A percentile compares a stretch with the other conserved stretches of the same genome.
These are phyloP conservation scores for Carettochelys insculpta DNA, from an alignment of 2,113 vertebrate genomes.

Conservation along the genomic window DNA sequence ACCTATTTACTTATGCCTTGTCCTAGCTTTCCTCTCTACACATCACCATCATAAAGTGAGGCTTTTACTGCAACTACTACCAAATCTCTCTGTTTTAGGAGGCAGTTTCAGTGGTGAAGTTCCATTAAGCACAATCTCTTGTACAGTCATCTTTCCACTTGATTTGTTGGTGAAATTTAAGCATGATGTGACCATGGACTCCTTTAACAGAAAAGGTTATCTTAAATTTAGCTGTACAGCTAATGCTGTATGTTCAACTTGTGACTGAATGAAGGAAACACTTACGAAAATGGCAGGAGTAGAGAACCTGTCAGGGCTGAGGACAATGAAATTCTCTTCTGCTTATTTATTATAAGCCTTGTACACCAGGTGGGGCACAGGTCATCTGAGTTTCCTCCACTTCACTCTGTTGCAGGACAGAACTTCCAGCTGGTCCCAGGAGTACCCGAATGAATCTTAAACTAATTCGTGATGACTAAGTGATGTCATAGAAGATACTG, in stretches of 20 bases:
- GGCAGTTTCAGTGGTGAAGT: background rate
- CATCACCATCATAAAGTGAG: background rate
- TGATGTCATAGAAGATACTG: background rate
- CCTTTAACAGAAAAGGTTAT: background rate
- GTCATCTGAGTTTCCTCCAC: too few species aligned
- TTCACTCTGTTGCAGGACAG: too few species aligned
- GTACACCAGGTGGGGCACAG: too few species aligned
- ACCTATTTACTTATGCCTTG: background rate
- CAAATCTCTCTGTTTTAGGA: background rate
- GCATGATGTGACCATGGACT: background rate
- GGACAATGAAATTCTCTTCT: background rate
- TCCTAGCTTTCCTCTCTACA: background rate
- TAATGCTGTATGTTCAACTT: background rate
- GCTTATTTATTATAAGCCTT: too few species aligned
- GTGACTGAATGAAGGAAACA: background rate
- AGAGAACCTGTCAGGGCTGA: background rate
- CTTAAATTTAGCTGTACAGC: background rate
- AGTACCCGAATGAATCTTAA: too few species aligned
- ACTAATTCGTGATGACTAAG: too few species aligned
- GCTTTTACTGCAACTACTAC: background rate
- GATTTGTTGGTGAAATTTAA: background rate
- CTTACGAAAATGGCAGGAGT: background rate
- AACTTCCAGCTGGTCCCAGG: too few species aligned
- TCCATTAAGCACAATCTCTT: background rate
- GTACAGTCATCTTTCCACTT: background rate